Base-by-base conservation (phyloP, 2,113 vertebrate genomes). In the Microcebus tavaratra region DNA sequence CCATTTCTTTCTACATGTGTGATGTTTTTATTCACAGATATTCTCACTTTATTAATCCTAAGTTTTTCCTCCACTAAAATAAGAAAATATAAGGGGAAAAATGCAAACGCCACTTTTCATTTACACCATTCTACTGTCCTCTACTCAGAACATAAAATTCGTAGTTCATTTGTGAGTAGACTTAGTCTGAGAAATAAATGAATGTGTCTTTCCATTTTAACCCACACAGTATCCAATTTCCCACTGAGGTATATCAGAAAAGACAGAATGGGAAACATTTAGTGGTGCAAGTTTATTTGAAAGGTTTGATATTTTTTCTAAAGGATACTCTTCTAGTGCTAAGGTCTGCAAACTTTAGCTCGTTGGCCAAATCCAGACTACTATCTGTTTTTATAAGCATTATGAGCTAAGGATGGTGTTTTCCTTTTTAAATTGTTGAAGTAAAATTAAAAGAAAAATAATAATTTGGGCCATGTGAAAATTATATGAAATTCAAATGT, bases 11-110 rank as follows among this genome's bases (percentile, higher is more conserved):
- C 29, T 88, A 29, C 6, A 27, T 25, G 1, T n/a, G 14, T 59
- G 21, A 55, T 83, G 2, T 61, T 93, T 93, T 95, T 36, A 42
- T 80, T 15, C 59, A 15, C 2, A 65, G 4, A 72, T 13, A 31
- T 55, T n/a, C 36, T 90, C 27, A 53, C 9, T 80, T 85, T 94
- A 78, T 94, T 72, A 39, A 80, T 83, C 73, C 79, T 13, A 96
- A 59, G 31, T 73, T 57, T 14, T 29, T 79, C 17, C 18, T 15
- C 42, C 14, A 82, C 25, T 48, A 55, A 88, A 82, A 34, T 55
- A 93, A 36, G 29, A 72, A 91, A 88, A 82, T 1, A 11, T 76
- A 91, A 85, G 11, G 9, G 15, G 21, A 14, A 88, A 78, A 39
- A 61, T 53, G 14, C 36, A 73, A 70, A 81, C 59, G 34, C 27